A percentile compares a stretch with the other conserved stretches of the same genome.
Evolutionary conservation across 2,113 vertebrate genomes (phyloP).

Genomic region (Bothrops jararaca): DNA sequence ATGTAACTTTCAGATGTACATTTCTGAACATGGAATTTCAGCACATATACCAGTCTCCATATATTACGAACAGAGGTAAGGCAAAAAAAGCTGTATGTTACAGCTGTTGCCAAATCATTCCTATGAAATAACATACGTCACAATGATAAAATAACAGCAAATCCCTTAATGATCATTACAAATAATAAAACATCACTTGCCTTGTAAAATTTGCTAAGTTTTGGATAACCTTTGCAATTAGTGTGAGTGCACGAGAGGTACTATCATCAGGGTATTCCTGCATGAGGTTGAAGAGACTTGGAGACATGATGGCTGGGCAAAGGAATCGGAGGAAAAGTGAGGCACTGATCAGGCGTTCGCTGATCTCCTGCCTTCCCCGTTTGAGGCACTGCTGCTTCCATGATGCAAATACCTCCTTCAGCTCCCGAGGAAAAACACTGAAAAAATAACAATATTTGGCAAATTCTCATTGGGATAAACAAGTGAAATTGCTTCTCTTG

Average conservation of each 20-base stretch:
- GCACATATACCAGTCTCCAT: neutral
- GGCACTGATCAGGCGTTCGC: conserved; percentile 90
- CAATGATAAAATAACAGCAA: neutral
- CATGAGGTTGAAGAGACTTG: conserved; percentile 92
- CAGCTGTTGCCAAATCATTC: neutral
- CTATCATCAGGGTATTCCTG: conserved; percentile 95
- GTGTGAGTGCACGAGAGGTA: conserved; percentile 88
- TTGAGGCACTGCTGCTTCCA: conserved; percentile 91
- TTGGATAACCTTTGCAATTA: conserved; percentile 98
- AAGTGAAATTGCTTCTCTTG: neutral
- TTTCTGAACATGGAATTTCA: neutral
- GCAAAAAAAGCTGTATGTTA: no score
- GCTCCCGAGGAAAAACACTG: conserved; percentile 92
- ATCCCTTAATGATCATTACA: neutral
- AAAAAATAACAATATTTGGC: neutral
- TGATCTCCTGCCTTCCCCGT: conserved; percentile 89
- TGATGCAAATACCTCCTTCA: conserved; percentile 93
- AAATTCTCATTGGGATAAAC: conserved; percentile 3
- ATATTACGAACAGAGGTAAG: neutral
- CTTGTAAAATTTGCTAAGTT: conserved; percentile 97
- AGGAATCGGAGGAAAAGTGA: conserved; percentile 95
- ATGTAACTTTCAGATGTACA: neutral
- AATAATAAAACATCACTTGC: conserved; percentile 68
- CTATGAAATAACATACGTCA: neutral
- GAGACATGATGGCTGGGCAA: conserved; percentile 96